Percentiles rank a stretch among this genome's conserved stretches.
phyloP scores from a whole-genome alignment of 2,888 invertebrate genomes.

The Rhyacophila evoluta region DNA sequence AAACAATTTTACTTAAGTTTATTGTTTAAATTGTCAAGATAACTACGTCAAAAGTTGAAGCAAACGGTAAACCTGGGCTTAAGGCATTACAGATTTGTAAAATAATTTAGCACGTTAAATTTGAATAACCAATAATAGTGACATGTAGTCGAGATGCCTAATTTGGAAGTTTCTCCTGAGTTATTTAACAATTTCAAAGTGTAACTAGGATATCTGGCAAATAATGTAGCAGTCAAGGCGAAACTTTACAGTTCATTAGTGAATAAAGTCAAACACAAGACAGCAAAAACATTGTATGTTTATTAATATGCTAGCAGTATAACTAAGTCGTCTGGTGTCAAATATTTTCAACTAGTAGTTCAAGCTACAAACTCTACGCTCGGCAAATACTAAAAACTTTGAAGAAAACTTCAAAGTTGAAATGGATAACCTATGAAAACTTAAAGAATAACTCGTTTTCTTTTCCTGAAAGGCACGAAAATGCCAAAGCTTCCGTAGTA shows the following conservation, averaged over 20 bases:
- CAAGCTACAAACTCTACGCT: neutral
- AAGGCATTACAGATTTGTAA: neutral
- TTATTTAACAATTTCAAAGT: slow-evolving; percentile 15
- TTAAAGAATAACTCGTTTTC: neutral
- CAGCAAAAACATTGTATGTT: neutral
- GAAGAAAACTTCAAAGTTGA: neutral
- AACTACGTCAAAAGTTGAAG: neutral
- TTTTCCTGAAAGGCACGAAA: neutral
- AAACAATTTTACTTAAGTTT: neutral
- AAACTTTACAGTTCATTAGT: slow-evolving; percentile 33
- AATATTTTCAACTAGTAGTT: neutral
- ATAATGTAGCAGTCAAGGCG: slow-evolving; percentile 29
- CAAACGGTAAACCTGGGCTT: neutral
- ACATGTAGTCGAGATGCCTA: neutral
- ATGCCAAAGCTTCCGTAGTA: neutral
- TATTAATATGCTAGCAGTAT: neutral
- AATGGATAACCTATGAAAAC: slow-evolving; percentile 6
- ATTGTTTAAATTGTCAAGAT: neutral
- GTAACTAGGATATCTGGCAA: slow-evolving; percentile 19
- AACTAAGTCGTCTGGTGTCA: neutral
- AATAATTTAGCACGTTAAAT: neutral
- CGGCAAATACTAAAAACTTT: neutral
- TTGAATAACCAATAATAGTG: slow-evolving; percentile 10
- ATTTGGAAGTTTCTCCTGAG: neutral
- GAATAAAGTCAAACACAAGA: slow-evolving; percentile 10